phyloP scores from a whole-genome alignment of 35 echinoderm and acorn worm species.

The Patiria miniata region DNA sequence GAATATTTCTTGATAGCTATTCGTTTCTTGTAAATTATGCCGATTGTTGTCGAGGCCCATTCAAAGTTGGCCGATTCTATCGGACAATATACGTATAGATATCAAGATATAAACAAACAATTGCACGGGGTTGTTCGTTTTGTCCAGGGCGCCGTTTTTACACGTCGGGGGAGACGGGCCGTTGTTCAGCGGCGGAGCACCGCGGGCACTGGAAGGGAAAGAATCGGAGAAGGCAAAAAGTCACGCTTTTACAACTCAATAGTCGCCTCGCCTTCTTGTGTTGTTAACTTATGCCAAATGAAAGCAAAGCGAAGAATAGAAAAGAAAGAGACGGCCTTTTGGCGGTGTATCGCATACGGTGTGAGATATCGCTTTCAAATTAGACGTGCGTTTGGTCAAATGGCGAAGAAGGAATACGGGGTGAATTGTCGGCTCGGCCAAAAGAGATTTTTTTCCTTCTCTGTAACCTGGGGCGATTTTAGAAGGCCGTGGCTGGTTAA shows the following conservation, averaged over 20 bases:
- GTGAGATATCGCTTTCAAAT: slow-evolving; percentile 19
- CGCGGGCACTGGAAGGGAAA: not conserved
- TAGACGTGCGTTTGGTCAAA: slow-evolving; percentile 8
- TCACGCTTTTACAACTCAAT: not conserved
- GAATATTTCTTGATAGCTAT: too few species aligned
- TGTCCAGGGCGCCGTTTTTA: not conserved
- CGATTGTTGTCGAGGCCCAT: too few species aligned
- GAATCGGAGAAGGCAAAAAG: not conserved
- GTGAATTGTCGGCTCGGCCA: not conserved
- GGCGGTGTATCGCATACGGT: not conserved
- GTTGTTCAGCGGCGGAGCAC: not conserved
- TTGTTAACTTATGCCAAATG: not conserved
- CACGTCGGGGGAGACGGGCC: not conserved
- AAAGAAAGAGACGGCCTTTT: not conserved
- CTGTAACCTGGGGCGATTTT: slow-evolving; percentile 1
- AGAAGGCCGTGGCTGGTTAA: not conserved
- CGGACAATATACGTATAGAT: slow-evolving; percentile 12
- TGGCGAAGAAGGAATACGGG: not conserved
- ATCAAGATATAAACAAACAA: not conserved
- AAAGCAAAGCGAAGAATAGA: too few species aligned
- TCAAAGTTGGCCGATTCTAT: not conserved
- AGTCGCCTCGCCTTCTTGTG: not conserved
- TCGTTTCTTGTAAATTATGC: too few species aligned
- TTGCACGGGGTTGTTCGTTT: not conserved
- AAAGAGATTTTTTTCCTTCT: not conserved